A percentile compares a stretch with the other conserved stretches of the same genome.
phyloP scores from a whole-genome alignment of 2,113 vertebrate genomes.

The Philantomba maxwellii region DNA sequence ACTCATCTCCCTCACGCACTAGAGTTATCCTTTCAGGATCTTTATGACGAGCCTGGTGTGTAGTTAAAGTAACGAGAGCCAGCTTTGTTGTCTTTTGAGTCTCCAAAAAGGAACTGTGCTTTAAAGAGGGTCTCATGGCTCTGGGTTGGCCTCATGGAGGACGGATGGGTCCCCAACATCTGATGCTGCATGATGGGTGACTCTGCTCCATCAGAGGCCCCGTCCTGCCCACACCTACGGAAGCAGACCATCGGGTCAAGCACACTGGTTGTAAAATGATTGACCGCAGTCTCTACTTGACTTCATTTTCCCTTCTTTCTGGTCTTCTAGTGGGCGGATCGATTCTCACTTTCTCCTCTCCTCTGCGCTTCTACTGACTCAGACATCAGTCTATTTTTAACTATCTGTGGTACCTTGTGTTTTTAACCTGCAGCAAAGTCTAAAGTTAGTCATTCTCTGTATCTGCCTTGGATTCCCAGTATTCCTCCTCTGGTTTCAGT shows the following conservation, averaged over 20 bases:
- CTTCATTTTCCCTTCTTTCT: accelerated
- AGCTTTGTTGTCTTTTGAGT: background rate
- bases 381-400: background rate
- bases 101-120: background rate
- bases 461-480: accelerated
- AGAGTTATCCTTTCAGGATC: too few relatives aligned
- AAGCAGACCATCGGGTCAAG: accelerated
- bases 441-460: background rate
- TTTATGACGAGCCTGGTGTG: accelerated
- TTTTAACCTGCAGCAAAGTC: accelerated
- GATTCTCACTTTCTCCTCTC: background rate
- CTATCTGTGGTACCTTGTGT: background rate
- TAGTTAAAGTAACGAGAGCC: accelerated
- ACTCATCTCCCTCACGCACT: background rate
- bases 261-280: accelerated
- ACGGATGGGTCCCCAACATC: too few relatives aligned
- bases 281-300: background rate
- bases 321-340: accelerated
- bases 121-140: background rate
- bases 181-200: background rate
- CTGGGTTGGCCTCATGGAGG: background rate
- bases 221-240: accelerated
- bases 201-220: background rate
- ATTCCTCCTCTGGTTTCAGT: background rate
- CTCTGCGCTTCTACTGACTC: background rate